Base-by-base conservation (phyloP, 2,113 vertebrate genomes). In the Nasalis larvatus region DNA sequence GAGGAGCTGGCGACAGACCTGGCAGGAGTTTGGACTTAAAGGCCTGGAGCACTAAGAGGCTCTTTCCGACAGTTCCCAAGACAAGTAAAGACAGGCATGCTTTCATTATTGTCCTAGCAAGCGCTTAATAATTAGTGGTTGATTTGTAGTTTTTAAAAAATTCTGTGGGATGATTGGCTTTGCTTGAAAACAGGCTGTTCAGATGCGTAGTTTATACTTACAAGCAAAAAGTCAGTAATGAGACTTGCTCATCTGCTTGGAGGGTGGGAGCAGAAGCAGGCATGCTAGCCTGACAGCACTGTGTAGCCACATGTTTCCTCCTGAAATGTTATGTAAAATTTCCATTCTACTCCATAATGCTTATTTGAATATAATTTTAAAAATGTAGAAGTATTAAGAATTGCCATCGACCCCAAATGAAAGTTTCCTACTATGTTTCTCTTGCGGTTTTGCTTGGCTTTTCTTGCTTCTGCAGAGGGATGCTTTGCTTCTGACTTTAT, bases 101-200 rank as follows among this genome's bases (percentile, higher is more conserved):
- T 91, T 89, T 94, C 47, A 69, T 66, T 81, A 91, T 92, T 95
- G 93, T 88, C 66, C 45, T 85, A 81, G 91, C 8, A 82, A 95
- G 58, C 74, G 27, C 96, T 92, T 91, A 94, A 37, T 96, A 94
- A 96, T 96, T 96, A 91, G 20, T 91, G 94, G 89, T 81, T 96
- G 52, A 58, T 91, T 94, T 91, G 68, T 96, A 92, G 58, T 96
- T 91, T 97, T 97, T 69, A 96, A 68, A 68, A 68, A 18, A 66
- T 94, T 96, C 86, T 95, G 60, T 97, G 93, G 47, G 47, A 89
- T 93, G 86, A 93, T 71, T 93, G 68, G 54, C 89, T 96, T 93
- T 95, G 40, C 93, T 95, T 89, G 66, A 76, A 96, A 93, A 91
- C 83, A 94, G 69, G 91, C 54, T 95, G 80, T 89, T 93, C 60